These are phyloP conservation scores for Anastrepha obliqua DNA, from an alignment of 1,140 invertebrate species.

Conservation along the genomic window DNA sequence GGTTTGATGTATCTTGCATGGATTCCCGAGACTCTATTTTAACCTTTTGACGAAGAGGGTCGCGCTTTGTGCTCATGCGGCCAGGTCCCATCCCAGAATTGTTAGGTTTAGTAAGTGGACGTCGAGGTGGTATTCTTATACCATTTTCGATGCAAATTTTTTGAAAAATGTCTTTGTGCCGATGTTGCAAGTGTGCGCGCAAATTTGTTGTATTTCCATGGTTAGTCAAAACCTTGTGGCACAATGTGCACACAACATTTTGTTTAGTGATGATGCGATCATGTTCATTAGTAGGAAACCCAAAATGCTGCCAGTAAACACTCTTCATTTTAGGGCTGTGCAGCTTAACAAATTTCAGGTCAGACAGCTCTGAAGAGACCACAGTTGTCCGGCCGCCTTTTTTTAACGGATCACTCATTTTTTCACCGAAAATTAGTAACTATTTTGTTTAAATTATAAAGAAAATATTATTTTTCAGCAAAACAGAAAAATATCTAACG, in stretches of 20 bases:
- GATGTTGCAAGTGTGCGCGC: conserved; percentile 79
- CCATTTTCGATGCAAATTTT: conserved; percentile 68
- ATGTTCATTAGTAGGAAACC: conserved; percentile 79
- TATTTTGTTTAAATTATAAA: neutral
- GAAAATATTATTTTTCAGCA: neutral
- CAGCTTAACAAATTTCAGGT: conserved; percentile 68
- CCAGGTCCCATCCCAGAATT: neutral
- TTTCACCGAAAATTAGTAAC: neutral
- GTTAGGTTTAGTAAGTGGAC: conserved; percentile 47
- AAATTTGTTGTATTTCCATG: conserved; percentile 81
- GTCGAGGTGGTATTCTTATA: conserved; percentile 68
- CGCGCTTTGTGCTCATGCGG: conserved; percentile 17
- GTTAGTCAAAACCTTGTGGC: conserved; percentile 79
- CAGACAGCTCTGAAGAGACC: conserved; percentile 11
- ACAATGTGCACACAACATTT: conserved; percentile 79
- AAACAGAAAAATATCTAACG: conserved; percentile 34
- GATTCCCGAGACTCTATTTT: conserved; percentile 54
- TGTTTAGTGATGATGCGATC: conserved; percentile 80
- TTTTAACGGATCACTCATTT: conserved; percentile 55
- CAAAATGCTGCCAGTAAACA: conserved; percentile 81
- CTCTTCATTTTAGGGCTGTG: conserved; percentile 77
- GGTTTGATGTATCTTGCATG: neutral
- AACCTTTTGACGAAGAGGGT: conserved; percentile 48
- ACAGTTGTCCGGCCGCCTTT: neutral
- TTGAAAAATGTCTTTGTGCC: conserved; percentile 75